Base-by-base conservation (phyloP, 2,797 vertebrate genomes). In the Benthosema pterotum region DNA sequence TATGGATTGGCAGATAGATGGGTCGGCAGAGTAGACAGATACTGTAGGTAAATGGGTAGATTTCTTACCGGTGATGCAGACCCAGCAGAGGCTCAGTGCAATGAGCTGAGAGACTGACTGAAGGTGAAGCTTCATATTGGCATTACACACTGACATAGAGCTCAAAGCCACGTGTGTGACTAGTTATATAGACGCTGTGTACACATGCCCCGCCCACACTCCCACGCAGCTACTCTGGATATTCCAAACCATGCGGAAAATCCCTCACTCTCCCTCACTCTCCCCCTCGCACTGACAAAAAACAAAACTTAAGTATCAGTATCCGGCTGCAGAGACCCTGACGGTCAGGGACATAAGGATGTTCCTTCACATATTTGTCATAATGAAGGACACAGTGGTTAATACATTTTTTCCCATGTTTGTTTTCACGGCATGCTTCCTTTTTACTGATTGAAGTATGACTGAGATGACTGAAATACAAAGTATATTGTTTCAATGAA, bases 191-290 rank as follows among this genome's bases (percentile, higher is more conserved):
- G 45, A 46, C 9, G 1, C 5, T 32, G 28, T 32, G 8, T 6
- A 32, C 9, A 12, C 1, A 1, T 5, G 71, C 78, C 71, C 82
- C 86, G 77, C 82, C 84, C 83, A 51, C 61, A 32, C 58, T 9
- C 38, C 22, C 67, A 38, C 57, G 32, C 51, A 19, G 69, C 73
- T 19, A 13, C 42, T 58, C 51, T 74, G 87, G 82, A 80, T 58
- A 87, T 90, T 89, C 83, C 85, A 80, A 74, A 76, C 45, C 16
- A 43, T 51, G 16, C 80, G 85, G 85, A 89, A 92, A 83, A 83
- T 88, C 86, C 88, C 78, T 46, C 54, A 61, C 70, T 71, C 42
- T 83, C 65, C 9, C 14, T 15, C 15, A 3, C 17, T 48, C 69
- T 3, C 12, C 55, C 50, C 4, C 25, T 25, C 43, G 2, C 43